phyloP scores from a whole-genome alignment of 2,888 invertebrate genomes.

The Lochmaea crataegi region DNA sequence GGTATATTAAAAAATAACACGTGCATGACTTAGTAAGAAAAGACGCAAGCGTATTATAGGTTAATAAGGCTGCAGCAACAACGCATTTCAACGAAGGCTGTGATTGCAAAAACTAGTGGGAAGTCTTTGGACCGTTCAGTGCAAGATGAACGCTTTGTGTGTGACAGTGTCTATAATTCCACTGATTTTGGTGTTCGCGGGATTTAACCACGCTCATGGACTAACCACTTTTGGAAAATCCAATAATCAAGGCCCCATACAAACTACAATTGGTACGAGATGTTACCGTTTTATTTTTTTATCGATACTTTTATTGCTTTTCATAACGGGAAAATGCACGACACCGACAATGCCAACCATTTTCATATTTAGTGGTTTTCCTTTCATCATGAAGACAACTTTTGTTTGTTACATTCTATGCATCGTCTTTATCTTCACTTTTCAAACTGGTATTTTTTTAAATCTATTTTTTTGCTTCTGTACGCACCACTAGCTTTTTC shows the following conservation, averaged over 20 bases:
- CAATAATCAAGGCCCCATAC: slow-evolving; percentile 50
- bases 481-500: no score
- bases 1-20: slow-evolving; percentile 39
- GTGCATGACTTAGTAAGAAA: slow-evolving; percentile 57
- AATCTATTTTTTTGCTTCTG: neutral
- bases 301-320: slow-evolving; percentile 35
- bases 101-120: slow-evolving; percentile 55
- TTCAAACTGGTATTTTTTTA: slow-evolving; percentile 26
- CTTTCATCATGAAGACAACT: slow-evolving; percentile 36
- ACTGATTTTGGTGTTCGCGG: slow-evolving; percentile 67
- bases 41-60: slow-evolving; percentile 53
- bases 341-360: slow-evolving; percentile 18
- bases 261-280: slow-evolving; percentile 56
- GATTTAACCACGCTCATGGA: slow-evolving; percentile 65
- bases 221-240: slow-evolving; percentile 65
- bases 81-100: slow-evolving; percentile 58
- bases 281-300: slow-evolving; percentile 34
- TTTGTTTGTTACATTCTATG: slow-evolving; percentile 31
- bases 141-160: slow-evolving; percentile 63
- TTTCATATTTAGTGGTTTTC: slow-evolving; percentile 45
- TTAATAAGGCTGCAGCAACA: slow-evolving; percentile 50
- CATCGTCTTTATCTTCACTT: slow-evolving; percentile 8
- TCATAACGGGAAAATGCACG: slow-evolving; percentile 39
- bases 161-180: slow-evolving; percentile 67
- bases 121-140: slow-evolving; percentile 38